These are phyloP conservation scores for Pardosa pseudoannulata DNA, from an alignment of 2,888 invertebrate species.

Conservation along the genomic window DNA sequence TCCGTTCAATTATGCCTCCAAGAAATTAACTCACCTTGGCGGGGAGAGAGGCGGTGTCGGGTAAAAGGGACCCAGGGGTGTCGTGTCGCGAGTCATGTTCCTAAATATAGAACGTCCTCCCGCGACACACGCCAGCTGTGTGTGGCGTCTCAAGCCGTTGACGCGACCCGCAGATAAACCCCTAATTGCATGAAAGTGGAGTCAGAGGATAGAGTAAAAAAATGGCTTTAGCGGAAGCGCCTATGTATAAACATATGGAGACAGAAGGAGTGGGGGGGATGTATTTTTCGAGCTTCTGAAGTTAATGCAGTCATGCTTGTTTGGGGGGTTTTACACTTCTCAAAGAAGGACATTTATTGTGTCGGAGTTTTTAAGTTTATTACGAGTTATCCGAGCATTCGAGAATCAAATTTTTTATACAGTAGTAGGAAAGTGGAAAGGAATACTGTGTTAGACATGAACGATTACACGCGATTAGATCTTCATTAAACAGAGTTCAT, in stretches of 20 bases:
- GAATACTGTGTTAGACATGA: too few relatives aligned
- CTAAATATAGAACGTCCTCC: slow-evolving; percentile 3
- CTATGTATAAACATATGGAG: neutral
- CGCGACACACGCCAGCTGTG: slow-evolving; percentile 4
- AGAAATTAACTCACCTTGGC: neutral
- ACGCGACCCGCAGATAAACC: slow-evolving; percentile 8
- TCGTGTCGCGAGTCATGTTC: neutral
- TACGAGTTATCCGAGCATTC: too few relatives aligned
- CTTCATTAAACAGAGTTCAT: too few relatives aligned
- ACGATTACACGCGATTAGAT: too few relatives aligned
- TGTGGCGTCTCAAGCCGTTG: slow-evolving; percentile 11
- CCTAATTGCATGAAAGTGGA: slow-evolving; percentile 10
- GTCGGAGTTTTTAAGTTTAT: too few relatives aligned
- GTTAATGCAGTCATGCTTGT: neutral
- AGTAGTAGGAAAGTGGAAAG: too few relatives aligned
- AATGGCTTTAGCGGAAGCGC: neutral
- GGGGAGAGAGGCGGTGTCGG: neutral
- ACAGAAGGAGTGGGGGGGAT: neutral
- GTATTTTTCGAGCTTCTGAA: neutral
- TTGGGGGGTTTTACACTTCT: neutral
- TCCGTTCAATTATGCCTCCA: neutral
- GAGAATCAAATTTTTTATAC: too few relatives aligned
- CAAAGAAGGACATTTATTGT: neutral
- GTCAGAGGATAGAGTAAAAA: neutral
- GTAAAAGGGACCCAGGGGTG: neutral